Conservation (phyloP, 1,140 invertebrate species). For the Zaprionus nigranus region DNA sequence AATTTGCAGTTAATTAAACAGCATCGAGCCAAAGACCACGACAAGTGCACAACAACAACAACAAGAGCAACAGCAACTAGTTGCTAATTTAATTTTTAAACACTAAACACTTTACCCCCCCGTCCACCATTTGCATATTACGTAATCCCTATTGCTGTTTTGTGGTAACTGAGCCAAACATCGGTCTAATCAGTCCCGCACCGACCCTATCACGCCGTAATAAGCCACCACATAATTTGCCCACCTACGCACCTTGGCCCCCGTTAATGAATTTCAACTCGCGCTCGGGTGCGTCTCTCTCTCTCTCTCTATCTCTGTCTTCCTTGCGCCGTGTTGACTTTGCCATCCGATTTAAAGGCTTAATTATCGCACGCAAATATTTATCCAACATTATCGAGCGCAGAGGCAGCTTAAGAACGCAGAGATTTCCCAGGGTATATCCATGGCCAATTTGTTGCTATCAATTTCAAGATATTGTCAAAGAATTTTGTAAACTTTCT, state of each 20-base stretch:
- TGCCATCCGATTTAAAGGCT: constrained; percentile 21
- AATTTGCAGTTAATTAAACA: constrained; percentile 49
- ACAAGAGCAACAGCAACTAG: not conserved
- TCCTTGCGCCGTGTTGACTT: not conserved
- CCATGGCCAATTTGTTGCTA: not conserved
- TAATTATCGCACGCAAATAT: constrained; percentile 29
- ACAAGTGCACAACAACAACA: not conserved
- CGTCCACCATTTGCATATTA: constrained; percentile 1
- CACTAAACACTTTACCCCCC: constrained; percentile 15
- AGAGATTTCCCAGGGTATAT: not conserved
- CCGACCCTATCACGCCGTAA: constrained; percentile 20
- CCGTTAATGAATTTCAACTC: constrained; percentile 1
- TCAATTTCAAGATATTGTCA: not conserved
- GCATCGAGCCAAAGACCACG: constrained; percentile 9
- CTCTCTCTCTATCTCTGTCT: not conserved
- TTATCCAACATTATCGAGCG: constrained; percentile 1
- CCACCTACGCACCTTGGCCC: constrained; percentile 7
- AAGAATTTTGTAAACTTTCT: not conserved
- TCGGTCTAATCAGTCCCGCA: constrained; percentile 41
- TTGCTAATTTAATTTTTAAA: constrained; percentile 36
- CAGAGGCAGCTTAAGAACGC: not conserved
- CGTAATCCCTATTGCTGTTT: constrained; percentile 41
- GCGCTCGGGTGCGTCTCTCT: not conserved
- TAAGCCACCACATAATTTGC: constrained; percentile 33
- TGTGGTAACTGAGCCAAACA: constrained; percentile 27